A percentile compares a stretch with the other conserved stretches of the same genome.
These are phyloP conservation scores for Neomonachus schauinslandi DNA, from an alignment of 2,113 vertebrate genomes.

Conservation along the genomic window DNA sequence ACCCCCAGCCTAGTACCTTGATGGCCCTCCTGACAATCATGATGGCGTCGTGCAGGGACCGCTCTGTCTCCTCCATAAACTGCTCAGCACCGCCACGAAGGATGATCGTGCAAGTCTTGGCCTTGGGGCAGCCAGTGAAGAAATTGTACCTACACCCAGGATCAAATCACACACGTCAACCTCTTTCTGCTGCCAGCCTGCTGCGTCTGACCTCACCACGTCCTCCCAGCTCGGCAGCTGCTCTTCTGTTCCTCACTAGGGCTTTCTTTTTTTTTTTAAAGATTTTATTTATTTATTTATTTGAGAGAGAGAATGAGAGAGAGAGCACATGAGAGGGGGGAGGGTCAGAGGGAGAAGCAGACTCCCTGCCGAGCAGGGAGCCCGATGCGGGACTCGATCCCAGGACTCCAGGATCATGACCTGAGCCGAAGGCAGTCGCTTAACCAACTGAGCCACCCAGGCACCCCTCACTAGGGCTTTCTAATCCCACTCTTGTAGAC, in stretches of 20 bases:
- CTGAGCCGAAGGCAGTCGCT: too few species aligned
- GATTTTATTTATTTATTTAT: too few species aligned
- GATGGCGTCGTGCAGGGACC: conserved; percentile 98
- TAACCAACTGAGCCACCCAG: too few species aligned
- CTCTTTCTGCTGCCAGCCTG: not conserved
- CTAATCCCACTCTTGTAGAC: not conserved
- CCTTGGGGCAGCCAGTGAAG: conserved; percentile 96
- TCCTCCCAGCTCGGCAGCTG: not conserved
- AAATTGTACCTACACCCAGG: conserved; percentile 92
- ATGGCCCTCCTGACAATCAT: conserved; percentile 99
- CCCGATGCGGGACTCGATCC: too few species aligned
- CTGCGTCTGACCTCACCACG: not conserved
- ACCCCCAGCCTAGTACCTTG: conserved; percentile 88
- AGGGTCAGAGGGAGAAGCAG: too few species aligned
- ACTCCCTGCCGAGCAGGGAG: too few species aligned
- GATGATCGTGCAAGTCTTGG: conserved; percentile 97
- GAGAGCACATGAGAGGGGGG: too few species aligned
- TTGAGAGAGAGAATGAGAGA: too few species aligned
- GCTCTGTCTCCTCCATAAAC: conserved; percentile 98
- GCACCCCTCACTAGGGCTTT: not conserved
- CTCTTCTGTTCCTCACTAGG: not conserved
- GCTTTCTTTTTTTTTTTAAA: too few species aligned
- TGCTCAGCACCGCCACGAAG: conserved; percentile 96
- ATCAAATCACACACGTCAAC: not conserved
- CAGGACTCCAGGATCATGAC: too few species aligned